Base-by-base conservation (phyloP, 1,140 invertebrate genomes). In the Papilio machaon region DNA sequence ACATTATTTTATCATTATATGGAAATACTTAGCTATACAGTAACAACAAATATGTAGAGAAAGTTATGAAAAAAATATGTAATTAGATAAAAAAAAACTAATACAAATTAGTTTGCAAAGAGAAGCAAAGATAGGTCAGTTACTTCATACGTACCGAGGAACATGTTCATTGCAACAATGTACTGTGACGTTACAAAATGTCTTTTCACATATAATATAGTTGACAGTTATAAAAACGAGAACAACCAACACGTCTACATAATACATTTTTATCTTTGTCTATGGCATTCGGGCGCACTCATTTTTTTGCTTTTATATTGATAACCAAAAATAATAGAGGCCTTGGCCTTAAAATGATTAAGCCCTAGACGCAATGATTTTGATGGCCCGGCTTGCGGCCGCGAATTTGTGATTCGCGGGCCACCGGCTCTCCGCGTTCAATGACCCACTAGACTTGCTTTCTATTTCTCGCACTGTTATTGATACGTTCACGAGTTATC, bases 391-490 rank as follows among this genome's bases (percentile, higher is more conserved):
- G 78, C 58, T 80, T 64, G 74, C 73, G 70, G 80, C 15, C 76
- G 77, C 77, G 54, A 49, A 80, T 81, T 83, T 83, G 83, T 58
- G 54, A 58, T n/a, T 58, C 17, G 17, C 17, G 54, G n/a, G 54
- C 54, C 54, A 58, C 54, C 54, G 13, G 49, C 15, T 83, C 82
- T 79, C 64, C 77, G 83, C 80, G 88, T 85, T 89, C 87, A 70
- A 84, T 82, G 85, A 88, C 87, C 87, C 47, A 54, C 73, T 73
- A 82, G 60, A 76, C 60, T 85, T 81, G 85, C 88, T 90, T 90
- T 90, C 88, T 90, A 90, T 90, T 90, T 90, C 85, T 81, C 82
- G 81, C 58, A 19, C 64, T n/a, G 46, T 64, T 74, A 79, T 43
- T 13, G 47, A 73, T 46, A 77, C 60, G 75, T 58, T 82, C 79